Percentiles rank a stretch among this genome's conserved stretches.
Conservation (phyloP, 2,113 vertebrate species). For the Scolopax mira region DNA sequence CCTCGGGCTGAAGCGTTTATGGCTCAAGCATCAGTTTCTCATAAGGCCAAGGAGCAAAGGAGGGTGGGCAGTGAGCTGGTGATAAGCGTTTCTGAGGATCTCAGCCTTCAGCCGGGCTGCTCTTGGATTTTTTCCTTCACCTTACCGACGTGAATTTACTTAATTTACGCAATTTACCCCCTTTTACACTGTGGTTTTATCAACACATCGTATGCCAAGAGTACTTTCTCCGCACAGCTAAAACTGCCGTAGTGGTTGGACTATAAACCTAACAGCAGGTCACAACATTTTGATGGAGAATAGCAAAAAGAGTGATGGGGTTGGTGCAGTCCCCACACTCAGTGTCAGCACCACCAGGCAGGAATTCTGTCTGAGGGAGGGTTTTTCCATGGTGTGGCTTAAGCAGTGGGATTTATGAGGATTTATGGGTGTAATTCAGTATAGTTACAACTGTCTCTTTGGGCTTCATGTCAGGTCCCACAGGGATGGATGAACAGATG, state of each 20-base stretch:
- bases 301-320: not conserved
- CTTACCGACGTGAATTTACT: not conserved
- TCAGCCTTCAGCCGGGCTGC: not conserved
- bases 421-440: not conserved
- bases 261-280: not conserved
- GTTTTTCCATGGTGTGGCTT: not conserved
- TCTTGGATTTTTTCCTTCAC: not conserved
- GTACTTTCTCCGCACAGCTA: not conserved
- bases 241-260: not conserved
- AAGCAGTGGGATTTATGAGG: not conserved
- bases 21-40: not conserved
- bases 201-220: not conserved
- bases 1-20: not conserved
- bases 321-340: fast-evolving
- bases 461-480: not conserved
- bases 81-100: not conserved
- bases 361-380: not conserved
- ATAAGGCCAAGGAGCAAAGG: fast-evolving
- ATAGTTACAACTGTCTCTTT: not conserved
- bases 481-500: not conserved
- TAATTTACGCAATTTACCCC: not conserved
- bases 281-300: not conserved
- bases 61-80: not conserved
- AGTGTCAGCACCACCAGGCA: not conserved
- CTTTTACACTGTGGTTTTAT: not conserved